Evolutionary conservation across 2,797 vertebrate species (phyloP).

Genomic region (Gallinago solitaria): DNA sequence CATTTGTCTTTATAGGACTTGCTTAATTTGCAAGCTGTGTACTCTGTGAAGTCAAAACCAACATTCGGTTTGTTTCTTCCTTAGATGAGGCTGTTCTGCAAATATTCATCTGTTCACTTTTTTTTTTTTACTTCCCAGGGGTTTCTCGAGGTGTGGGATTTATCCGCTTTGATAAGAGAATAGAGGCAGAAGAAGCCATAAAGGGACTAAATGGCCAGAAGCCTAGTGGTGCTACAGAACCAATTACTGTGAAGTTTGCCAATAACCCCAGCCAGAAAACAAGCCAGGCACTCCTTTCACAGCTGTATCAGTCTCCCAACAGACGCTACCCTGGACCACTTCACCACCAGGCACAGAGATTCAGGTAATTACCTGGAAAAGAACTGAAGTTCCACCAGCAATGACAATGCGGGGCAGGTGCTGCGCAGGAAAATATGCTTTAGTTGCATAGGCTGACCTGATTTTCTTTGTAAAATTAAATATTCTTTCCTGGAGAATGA

Average conservation of each 20-base stretch:
- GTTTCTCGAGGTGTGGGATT: slow-evolving; percentile 99
- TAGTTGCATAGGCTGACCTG: slow-evolving; percentile 57
- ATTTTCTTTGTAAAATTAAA: slow-evolving; percentile 70
- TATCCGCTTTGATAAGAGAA: slow-evolving; percentile 99
- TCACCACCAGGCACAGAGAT: slow-evolving; percentile 99
- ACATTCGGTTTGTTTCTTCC: neutral
- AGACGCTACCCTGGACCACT: slow-evolving; percentile 98
- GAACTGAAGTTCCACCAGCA: neutral
- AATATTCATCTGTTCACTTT: neutral
- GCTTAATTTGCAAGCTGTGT: neutral
- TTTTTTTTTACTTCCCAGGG: slow-evolving; percentile 79
- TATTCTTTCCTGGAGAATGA: slow-evolving; percentile 66
- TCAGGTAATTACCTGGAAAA: slow-evolving; percentile 89
- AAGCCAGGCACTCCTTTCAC: slow-evolving; percentile 98
- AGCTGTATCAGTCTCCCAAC: slow-evolving; percentile 99
- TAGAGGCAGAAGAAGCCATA: slow-evolving; percentile 99
- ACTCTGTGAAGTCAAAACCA: neutral
- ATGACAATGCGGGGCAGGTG: slow-evolving; percentile 7
- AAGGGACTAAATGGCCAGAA: slow-evolving; percentile 99
- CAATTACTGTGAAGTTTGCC: slow-evolving; percentile 99
- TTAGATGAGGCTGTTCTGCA: neutral
- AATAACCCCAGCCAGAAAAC: slow-evolving; percentile 99
- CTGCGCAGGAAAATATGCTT: slow-evolving; percentile 32
- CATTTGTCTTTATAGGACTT: neutral
- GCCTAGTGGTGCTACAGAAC: slow-evolving; percentile 97